Conservation (phyloP, 1,140 invertebrate species). For the Papilio aristodemus region DNA sequence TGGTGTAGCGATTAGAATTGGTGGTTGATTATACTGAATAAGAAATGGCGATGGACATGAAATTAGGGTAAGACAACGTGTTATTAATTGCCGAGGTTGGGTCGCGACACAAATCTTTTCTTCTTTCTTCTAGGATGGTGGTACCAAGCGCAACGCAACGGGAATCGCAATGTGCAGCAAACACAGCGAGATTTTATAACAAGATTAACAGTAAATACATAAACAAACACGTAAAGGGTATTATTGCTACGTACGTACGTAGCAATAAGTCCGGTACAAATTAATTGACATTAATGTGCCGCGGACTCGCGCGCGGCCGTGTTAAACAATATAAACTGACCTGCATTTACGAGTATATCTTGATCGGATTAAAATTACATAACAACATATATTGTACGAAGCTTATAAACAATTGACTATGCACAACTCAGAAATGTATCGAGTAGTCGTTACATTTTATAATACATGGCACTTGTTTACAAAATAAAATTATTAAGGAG, state of each 20-base stretch:
- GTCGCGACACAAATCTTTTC: no score
- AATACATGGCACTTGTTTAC: no score
- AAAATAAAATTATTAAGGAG: no score
- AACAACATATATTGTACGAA: neutral
- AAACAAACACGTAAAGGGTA: neutral
- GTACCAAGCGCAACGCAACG: neutral
- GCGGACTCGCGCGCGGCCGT: neutral
- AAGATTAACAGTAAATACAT: neutral
- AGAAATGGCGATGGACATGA: no score
- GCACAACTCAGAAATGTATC: no score
- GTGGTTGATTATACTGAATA: no score
- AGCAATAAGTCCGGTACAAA: slow-evolving; percentile 5
- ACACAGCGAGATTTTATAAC: neutral
- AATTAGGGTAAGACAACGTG: no score
- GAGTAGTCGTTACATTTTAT: no score
- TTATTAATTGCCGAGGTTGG: no score
- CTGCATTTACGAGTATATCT: slow-evolving; percentile 22
- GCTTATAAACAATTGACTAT: neutral
- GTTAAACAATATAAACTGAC: slow-evolving; percentile 4
- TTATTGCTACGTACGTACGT: neutral
- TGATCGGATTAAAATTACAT: slow-evolving; percentile 26
- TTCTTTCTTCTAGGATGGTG: no score
- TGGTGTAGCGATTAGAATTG: neutral
- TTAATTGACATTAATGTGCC: slow-evolving; percentile 1
- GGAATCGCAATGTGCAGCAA: neutral